These are phyloP conservation scores for Polyommatus icarus DNA, from an alignment of 2,888 invertebrate species.

Conservation along the genomic window DNA sequence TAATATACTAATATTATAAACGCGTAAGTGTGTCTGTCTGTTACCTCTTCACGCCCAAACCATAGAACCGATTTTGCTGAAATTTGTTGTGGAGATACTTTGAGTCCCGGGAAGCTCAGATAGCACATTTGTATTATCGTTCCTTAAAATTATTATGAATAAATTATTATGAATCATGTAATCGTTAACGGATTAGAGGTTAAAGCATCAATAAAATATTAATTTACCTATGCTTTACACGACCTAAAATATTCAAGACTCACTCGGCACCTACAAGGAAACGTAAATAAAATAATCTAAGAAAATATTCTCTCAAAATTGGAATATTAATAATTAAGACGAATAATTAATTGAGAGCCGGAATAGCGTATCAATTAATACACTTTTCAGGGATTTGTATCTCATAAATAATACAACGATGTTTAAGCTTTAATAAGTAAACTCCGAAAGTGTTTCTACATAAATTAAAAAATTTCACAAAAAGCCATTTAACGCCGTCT, in stretches of 20 bases:
- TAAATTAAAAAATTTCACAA: conserved; percentile 12
- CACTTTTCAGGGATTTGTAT: neutral
- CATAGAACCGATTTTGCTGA: too few relatives aligned
- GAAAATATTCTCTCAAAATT: conserved; percentile 11
- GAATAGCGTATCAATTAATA: conserved; percentile 17
- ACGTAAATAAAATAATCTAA: conserved; percentile 23
- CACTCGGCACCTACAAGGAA: neutral
- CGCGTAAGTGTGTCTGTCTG: too few relatives aligned
- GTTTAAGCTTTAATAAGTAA: conserved; percentile 4
- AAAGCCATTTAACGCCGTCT: conserved; percentile 20
- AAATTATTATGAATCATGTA: too few relatives aligned
- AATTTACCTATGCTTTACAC: neutral
- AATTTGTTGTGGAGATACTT: too few relatives aligned
- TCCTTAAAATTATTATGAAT: too few relatives aligned
- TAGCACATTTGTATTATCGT: too few relatives aligned
- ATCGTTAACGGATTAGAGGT: too few relatives aligned
- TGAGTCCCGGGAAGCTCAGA: too few relatives aligned
- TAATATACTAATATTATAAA: too few relatives aligned
- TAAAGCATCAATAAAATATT: too few relatives aligned
- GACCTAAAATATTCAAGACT: neutral
- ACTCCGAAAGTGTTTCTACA: conserved; percentile 2
- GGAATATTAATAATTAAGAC: conserved; percentile 12
- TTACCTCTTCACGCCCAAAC: too few relatives aligned
- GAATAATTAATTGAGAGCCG: conserved; percentile 11
- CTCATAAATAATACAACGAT: conserved; percentile 1